Percentiles rank a stretch among this genome's conserved stretches.
phyloP scores from a whole-genome alignment of 2,113 vertebrate species.

The Parotia lawesii region DNA sequence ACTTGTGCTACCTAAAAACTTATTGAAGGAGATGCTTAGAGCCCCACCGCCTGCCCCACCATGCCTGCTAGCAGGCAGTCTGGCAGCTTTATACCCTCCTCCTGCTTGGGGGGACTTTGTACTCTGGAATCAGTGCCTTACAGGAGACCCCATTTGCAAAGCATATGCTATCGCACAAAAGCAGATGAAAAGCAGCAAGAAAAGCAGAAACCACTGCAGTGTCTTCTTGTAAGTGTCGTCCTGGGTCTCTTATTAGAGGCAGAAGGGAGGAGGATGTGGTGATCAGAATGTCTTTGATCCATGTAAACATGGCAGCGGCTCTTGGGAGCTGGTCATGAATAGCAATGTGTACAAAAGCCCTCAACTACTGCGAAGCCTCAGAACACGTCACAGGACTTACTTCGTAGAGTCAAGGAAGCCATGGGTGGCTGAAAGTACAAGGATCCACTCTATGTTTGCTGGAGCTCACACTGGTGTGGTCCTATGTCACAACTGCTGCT shows the following conservation, averaged over 20 bases:
- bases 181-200: not conserved
- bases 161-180: not conserved
- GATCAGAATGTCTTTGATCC: accelerated
- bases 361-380: not conserved
- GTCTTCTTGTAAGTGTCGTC: not conserved
- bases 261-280: not conserved
- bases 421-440: not conserved
- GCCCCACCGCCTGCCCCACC: not conserved
- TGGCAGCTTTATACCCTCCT: not conserved
- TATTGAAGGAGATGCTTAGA: not conserved
- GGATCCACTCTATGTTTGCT: not conserved
- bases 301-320: not conserved
- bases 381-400: not conserved
- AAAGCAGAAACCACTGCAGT: not conserved
- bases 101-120: accelerated
- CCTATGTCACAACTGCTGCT: not conserved
- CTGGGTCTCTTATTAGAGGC: not conserved
- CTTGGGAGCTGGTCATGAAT: not conserved
- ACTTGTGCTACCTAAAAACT: not conserved
- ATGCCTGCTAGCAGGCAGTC: not conserved
- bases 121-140: not conserved
- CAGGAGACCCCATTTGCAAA: not conserved
- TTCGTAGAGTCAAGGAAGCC: not conserved
- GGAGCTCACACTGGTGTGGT: not conserved
- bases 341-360: not conserved